Percentiles rank a stretch among this genome's conserved stretches.
Conservation (phyloP, 2,113 vertebrate genomes). For the Clarias macrocephalus region DNA sequence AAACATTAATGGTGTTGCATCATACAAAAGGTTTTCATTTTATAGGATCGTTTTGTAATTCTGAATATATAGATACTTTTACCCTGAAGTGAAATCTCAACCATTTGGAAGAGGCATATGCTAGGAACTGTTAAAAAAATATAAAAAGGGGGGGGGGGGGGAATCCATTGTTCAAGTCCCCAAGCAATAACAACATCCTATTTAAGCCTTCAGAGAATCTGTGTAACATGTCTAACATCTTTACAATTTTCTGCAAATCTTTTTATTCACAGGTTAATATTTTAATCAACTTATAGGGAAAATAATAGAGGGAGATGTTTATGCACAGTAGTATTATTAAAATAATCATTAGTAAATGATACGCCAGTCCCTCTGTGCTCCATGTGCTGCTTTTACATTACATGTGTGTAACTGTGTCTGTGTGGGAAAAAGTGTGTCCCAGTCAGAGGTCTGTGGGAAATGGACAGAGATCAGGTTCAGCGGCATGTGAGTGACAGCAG, state of each 20-base stretch:
- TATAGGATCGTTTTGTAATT: too few species aligned
- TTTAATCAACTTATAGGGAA: not conserved
- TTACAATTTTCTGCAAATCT: not conserved
- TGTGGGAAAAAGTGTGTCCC: slow-evolving; percentile 7
- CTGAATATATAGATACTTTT: too few species aligned
- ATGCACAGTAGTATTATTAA: not conserved
- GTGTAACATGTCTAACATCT: too few species aligned
- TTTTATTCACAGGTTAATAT: not conserved
- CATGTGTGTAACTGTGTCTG: slow-evolving; percentile 27
- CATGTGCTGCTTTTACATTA: not conserved
- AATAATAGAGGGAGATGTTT: not conserved
- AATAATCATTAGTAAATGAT: not conserved
- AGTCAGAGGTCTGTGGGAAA: not conserved
- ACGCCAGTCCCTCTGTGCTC: not conserved
- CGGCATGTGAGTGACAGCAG: slow-evolving; percentile 2
- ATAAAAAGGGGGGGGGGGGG: too few species aligned
- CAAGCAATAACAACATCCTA: too few species aligned
- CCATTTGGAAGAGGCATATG: too few species aligned
- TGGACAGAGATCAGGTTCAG: slow-evolving; percentile 5
- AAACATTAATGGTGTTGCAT: too few species aligned
- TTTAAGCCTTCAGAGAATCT: too few species aligned
- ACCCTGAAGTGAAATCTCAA: too few species aligned
- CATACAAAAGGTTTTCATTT: too few species aligned
- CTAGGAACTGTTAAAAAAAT: too few species aligned
- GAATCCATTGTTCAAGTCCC: too few species aligned